A percentile compares a stretch with the other conserved stretches of the same genome.
phyloP scores from a whole-genome alignment of 2,113 vertebrate species.

The Hippolais icterina region DNA sequence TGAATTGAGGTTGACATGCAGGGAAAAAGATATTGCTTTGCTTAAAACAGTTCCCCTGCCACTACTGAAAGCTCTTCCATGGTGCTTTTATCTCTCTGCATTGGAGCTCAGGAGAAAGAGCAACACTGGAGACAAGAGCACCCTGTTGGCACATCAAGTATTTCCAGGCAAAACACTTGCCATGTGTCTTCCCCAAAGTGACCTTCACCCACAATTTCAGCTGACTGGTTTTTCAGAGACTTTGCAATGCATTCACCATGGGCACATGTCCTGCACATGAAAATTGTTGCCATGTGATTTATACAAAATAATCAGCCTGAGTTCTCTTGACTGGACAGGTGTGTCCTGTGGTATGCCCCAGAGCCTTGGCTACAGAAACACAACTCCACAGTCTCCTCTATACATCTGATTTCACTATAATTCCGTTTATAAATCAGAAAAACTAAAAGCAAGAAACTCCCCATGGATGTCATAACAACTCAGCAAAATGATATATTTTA shows the following conservation, averaged over 20 bases:
- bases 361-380: neutral
- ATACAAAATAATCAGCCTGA: neutral
- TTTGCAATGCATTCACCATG: neutral
- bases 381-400: neutral
- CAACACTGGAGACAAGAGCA: neutral
- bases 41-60: neutral
- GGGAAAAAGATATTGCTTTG: neutral
- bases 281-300: neutral
- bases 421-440: neutral
- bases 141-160: neutral
- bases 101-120: neutral
- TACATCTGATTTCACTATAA: neutral
- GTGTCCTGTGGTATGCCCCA: neutral
- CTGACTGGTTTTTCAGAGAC: neutral
- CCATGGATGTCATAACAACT: neutral
- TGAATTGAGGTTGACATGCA: neutral
- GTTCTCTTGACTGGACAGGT: neutral
- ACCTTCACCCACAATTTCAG: neutral
- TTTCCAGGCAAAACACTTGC: neutral
- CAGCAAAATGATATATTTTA: neutral
- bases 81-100: neutral
- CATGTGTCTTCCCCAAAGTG: neutral
- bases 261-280: neutral
- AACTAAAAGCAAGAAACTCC: neutral
- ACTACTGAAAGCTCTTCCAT: neutral